Evolutionary conservation across 2,797 vertebrate species (phyloP).

Genomic region (Pangasius djambal): DNA sequence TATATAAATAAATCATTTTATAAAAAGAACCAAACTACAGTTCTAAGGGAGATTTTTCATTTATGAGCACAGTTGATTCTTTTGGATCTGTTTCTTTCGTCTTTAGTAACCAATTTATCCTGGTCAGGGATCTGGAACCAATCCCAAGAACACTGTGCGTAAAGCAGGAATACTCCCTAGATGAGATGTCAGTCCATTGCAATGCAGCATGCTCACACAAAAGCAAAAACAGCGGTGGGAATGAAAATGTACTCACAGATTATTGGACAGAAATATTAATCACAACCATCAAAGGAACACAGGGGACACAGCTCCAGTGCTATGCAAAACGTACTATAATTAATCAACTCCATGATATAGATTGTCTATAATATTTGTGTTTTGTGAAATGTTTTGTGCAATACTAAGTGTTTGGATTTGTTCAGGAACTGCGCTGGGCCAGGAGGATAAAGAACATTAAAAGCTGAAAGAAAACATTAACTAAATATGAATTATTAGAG

Average conservation of each 20-base stretch:
- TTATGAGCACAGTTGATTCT: neutral
- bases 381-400: neutral
- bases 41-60: neutral
- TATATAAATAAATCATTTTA: neutral
- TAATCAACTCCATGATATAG: neutral
- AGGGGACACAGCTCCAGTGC: neutral
- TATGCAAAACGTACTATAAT: neutral
- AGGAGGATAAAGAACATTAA: conserved; percentile 57
- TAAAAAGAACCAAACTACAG: neutral
- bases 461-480: conserved; percentile 66
- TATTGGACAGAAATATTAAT: neutral
- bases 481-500: conserved; percentile 81
- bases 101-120: neutral
- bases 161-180: neutral
- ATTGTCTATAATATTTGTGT: neutral
- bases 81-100: neutral
- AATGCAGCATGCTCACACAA: neutral
- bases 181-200: neutral
- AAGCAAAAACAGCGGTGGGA: neutral
- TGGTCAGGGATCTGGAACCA: neutral
- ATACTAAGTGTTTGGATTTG: neutral
- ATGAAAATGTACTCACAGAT: neutral
- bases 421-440: neutral
- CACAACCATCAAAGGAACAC: neutral
- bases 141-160: neutral